Evolutionary conservation across 2,113 vertebrate genomes (phyloP).

Genomic region (Cochlearius cochlearius): DNA sequence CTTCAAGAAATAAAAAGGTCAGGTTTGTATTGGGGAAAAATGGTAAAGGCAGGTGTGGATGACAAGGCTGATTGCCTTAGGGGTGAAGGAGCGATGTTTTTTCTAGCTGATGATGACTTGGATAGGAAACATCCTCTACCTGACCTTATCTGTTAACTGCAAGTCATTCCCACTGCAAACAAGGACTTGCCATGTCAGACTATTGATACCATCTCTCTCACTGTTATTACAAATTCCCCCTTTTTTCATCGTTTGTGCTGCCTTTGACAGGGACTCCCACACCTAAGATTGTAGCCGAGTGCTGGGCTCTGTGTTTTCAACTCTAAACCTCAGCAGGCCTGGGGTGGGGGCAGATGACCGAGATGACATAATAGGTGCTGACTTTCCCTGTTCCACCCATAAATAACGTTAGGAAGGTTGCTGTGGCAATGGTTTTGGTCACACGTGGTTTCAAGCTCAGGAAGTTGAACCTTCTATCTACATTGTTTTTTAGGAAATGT

Average conservation of each 20-base stretch:
- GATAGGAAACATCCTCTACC: not conserved
- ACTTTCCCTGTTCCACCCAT: not conserved
- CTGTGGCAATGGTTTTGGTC: not conserved
- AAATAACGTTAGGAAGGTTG: not conserved
- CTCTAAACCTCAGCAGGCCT: not conserved
- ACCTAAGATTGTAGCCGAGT: not conserved
- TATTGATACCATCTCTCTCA: not conserved
- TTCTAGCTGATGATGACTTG: not conserved
- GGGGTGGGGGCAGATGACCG: not conserved
- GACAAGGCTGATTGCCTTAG: not conserved
- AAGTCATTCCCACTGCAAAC: conserved; percentile 5
- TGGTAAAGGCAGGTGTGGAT: not conserved
- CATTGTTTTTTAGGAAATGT: not conserved
- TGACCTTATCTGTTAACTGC: conserved; percentile 31
- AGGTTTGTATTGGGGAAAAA: not conserved
- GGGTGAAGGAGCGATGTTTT: not conserved
- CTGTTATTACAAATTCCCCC: not conserved
- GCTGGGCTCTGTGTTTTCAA: not conserved
- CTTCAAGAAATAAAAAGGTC: not conserved
- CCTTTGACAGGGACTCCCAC: not conserved
- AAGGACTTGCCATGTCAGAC: not conserved
- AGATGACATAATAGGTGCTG: not conserved
- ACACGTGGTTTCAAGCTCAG: not conserved
- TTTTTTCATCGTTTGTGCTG: not conserved
- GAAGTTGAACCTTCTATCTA: not conserved